Conservation (phyloP, 2,113 vertebrate genomes). For the Antidorcas marsupialis region DNA sequence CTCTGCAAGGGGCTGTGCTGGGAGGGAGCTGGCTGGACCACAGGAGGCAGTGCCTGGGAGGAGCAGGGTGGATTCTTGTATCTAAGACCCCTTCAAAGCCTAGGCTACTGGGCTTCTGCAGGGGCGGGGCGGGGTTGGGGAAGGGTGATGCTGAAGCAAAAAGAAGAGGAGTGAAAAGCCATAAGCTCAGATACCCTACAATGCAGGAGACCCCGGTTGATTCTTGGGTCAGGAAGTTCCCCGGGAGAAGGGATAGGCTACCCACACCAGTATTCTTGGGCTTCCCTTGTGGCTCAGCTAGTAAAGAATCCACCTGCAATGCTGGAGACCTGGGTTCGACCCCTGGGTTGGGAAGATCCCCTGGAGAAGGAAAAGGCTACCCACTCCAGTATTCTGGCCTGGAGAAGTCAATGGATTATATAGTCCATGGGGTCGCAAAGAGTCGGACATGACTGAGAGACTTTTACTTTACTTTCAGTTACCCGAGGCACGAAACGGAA, state of each 20-base stretch:
- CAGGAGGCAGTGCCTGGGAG: background rate
- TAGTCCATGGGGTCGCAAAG: background rate
- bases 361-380: background rate
- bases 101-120: background rate
- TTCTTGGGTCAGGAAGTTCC: background rate
- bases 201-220: background rate
- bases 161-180: background rate
- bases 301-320: background rate
- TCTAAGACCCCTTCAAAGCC: background rate
- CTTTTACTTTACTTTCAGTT: background rate
- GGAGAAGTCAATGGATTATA: background rate
- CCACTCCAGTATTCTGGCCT: background rate
- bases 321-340: background rate
- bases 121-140: background rate
- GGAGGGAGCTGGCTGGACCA: background rate
- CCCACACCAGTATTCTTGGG: background rate
- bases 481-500: background rate
- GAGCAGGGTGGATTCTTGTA: background rate
- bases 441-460: background rate
- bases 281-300: background rate
- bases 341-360: background rate
- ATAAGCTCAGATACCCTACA: background rate
- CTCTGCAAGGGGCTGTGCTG: background rate
- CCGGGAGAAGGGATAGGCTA: background rate
- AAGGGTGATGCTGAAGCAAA: background rate